Base-by-base conservation (phyloP, 2,888 invertebrate species). In the Aleiodes leptofemur region DNA sequence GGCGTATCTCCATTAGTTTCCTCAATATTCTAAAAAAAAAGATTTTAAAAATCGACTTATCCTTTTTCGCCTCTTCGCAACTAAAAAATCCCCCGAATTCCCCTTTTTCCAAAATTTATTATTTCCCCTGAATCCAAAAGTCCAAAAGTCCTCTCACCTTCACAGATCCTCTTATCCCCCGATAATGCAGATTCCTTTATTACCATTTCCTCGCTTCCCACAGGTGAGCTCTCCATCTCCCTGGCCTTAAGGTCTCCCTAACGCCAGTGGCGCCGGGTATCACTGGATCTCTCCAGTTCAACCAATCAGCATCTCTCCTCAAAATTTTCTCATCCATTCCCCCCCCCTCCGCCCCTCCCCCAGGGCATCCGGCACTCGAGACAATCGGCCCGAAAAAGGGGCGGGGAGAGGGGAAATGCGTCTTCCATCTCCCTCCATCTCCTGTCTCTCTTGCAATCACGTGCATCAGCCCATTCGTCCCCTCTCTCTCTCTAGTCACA, bases 341-440 rank as follows among this genome's bases (percentile, higher is more conserved):
- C 11, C 43, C 9, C 43, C 9, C 43, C 43, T 43, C 11, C 43
- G 78, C 74, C 78, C 2, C 23, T 23, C 23, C 23, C 23, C 2
- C 23, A 23, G 23, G 72, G 38, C 78, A 59, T 66, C 61, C 75
- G 73, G 78, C 75, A 38, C 43, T 29, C 43, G 23, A 59, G 70
- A 64, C 78, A 74, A 80, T 80, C 76, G 79, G 77, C 76, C 73
- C 69, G 50, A 71, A 77, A 80, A 77, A 50, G 48, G 43, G 69
- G n/a, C 16, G n/a, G 23, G 56, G 51, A 14, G 56, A 61, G 14
- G 53, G 51, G 23, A 55, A 69, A 11, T 8, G 57, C 0, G 48
- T 23, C 53, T 56, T 29, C 55, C 43, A 48, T 59, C 56, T 71
- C 64, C 51, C 55, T 55, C 31, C 31, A 31, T 66, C 23, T 56